Evolutionary conservation across 2,113 vertebrate genomes (phyloP).

Genomic region (Coregonus clupeaformis): DNA sequence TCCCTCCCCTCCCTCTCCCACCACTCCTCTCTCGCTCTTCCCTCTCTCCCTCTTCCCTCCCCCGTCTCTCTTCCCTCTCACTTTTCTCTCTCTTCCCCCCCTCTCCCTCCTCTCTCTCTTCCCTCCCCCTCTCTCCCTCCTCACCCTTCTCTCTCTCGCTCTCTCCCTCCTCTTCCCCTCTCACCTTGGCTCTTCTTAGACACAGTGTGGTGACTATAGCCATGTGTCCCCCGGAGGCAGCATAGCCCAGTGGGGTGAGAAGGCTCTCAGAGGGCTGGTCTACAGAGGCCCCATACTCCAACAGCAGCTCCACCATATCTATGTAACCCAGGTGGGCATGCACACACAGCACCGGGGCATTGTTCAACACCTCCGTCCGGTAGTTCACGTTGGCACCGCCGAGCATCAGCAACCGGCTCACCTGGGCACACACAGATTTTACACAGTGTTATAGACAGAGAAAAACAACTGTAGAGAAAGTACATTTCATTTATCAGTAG

Average conservation of each 20-base stretch:
- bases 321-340: slow-evolving; percentile 93
- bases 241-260: slow-evolving; percentile 89
- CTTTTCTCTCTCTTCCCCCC: no score
- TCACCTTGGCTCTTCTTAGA: slow-evolving; percentile 89
- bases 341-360: slow-evolving; percentile 91
- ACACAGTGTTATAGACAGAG: no score
- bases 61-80: no score
- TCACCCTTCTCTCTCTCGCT: no score
- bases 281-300: slow-evolving; percentile 90
- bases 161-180: neutral
- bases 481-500: no score
- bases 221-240: slow-evolving; percentile 88
- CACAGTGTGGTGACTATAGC: slow-evolving; percentile 88
- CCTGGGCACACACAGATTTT: slow-evolving; percentile 66
- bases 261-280: slow-evolving; percentile 90
- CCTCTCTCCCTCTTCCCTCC: no score
- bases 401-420: slow-evolving; percentile 92
- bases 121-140: no score
- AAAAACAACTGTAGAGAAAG: no score
- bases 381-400: slow-evolving; percentile 97
- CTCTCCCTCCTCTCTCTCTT: no score
- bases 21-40: no score
- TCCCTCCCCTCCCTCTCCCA: no score
- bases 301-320: slow-evolving; percentile 92
- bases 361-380: slow-evolving; percentile 93